Evolutionary conservation across 2,888 invertebrate species (phyloP), one percentile per base, ranked within the genome.

Genomic region (Apoderus coryli): DNA sequence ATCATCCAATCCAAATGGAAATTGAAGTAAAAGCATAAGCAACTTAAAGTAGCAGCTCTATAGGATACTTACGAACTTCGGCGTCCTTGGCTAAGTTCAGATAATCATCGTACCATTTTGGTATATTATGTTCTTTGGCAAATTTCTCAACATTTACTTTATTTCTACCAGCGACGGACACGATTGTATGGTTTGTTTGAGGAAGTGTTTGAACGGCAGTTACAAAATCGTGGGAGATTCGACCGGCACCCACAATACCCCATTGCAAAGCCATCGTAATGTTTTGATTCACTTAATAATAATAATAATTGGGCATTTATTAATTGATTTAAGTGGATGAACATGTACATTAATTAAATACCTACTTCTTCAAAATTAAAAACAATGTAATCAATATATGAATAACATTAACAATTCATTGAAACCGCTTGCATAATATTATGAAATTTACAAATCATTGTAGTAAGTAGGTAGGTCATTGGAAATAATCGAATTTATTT

Each of bases 181-280:
- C 61, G 4, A 78, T 65, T 48, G 65, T 54, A 56, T 88, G 85
- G 40, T 84, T 76, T 7, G 61, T 65, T 10, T 59, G 47, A 0
- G 77, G 65, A 27, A 82, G 59, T 2, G 72, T 72, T 33, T 64
- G 61, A 7, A 52, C 15, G 4, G 78, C 80, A 3, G 69, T 69
- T 10, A 74, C 71, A 57, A 92, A 90, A 54, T 90, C 90, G 53
- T 79, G 72, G 36, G 76, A 72, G 40, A 90, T 90, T 65, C 76
- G 76, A 4, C 89, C 90, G 33, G 81, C 76, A 26, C 82, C 72
- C 2, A 71, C 72, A 43, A 92, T 76, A 29, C 89, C 90, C 90
- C 90, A 90, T 50, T 70, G 70, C 31, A 77, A 58, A 36, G 64
- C 61, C 72, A 75, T 41, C 11, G 28, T n/a, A n/a, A n/a, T n/a